A percentile compares a stretch with the other conserved stretches of the same genome.
Conservation (phyloP, 2,113 vertebrate genomes). For the Caretta caretta region DNA sequence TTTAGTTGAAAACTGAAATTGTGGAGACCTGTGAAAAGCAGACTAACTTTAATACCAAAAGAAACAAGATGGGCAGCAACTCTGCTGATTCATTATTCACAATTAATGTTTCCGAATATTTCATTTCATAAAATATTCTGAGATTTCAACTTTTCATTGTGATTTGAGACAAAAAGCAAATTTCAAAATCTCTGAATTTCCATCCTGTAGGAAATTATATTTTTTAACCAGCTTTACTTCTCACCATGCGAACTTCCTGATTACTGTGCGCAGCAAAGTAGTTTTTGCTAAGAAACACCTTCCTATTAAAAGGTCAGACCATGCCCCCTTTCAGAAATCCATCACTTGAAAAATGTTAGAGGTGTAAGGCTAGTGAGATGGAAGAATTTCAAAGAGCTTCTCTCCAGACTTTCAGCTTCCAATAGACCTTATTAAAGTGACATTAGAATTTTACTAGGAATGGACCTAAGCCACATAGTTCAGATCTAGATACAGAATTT, state of each 20-base stretch:
- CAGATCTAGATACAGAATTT: not conserved
- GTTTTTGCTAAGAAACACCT: not conserved
- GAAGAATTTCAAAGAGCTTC: not conserved
- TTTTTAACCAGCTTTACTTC: not conserved
- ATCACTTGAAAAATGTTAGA: not conserved
- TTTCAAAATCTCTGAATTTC: not conserved
- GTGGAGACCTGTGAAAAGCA: not conserved
- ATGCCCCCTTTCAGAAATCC: not conserved
- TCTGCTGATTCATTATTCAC: not conserved
- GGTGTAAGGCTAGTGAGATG: not conserved
- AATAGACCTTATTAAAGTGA: not conserved
- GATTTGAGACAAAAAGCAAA: not conserved
- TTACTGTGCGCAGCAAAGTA: not conserved
- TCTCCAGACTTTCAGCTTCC: not conserved
- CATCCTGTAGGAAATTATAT: not conserved
- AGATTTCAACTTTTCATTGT: not conserved
- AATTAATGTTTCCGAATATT: not conserved
- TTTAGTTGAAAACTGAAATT: not conserved
- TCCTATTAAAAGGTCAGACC: not conserved
- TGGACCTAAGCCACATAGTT: not conserved
- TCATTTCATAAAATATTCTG: not conserved
- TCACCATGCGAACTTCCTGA: not conserved
- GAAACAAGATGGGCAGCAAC: not conserved
- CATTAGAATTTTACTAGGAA: not conserved
- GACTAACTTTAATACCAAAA: not conserved